Evolutionary conservation across 2,113 vertebrate genomes (phyloP), one percentile per base, ranked within the genome.

Genomic region (Acanthochromis polyacanthus): DNA sequence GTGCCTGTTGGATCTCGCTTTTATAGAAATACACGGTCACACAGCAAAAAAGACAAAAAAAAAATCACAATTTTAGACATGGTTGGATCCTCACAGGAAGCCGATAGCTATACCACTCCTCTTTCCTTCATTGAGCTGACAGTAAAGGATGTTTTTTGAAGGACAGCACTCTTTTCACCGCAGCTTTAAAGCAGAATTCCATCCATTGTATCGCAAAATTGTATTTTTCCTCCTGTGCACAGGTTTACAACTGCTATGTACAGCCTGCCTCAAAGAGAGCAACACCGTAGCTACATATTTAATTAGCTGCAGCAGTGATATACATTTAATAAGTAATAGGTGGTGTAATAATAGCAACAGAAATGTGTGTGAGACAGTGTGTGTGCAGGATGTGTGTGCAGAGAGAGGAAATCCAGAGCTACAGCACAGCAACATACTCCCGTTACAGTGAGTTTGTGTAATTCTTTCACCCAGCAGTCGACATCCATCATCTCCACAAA

Each of bases 271-370:
- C 20, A 67, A 53, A 14, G 12, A 48, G 72, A 43, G 67, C 23
- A 60, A 43, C 17, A 40, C 52, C 16, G 3, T 14, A 55, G 36
- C 23, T 61, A 32, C 50, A 80, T 76, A 46, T 83, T 83, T 68
- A 64, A 81, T 83, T 59, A 36, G 36, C 61, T 30, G 48, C 40
- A 16, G 55, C 63, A 56, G 23, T 71, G 61, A 59, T 53, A 70
- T 56, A 28, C 51, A 71, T 52, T 81, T 59, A 84, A 90, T 88
- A 68, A 57, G 12, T 58, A 50, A 86, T 75, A 70, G 71, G 58
- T 4, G 3, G 61, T 25, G 62, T 75, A 82, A 83, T 70, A 78
- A 87, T 57, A 85, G 23, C 19, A 68, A 58, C 58, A 71, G 64
- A 22, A n/a, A 32, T 59, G 45, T 55, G 60, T 68, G 38, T n/a